These are phyloP conservation scores for Sorex araneus DNA, from an alignment of 2,113 vertebrate genomes.

Conservation along the genomic window DNA sequence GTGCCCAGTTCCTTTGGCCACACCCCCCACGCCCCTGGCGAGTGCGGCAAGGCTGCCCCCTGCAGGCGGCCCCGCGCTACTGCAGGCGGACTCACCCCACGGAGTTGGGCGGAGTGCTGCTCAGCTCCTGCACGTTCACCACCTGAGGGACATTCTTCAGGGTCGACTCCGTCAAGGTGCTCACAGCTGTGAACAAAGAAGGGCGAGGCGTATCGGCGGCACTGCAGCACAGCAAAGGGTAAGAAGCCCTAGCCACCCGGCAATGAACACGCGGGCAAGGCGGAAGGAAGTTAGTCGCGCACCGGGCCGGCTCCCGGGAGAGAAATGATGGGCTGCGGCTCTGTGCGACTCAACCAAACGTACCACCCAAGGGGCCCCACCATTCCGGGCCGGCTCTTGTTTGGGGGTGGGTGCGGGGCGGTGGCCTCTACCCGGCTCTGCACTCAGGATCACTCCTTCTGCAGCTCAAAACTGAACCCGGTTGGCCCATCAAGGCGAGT, in stretches of 20 bases:
- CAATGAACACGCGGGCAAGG: not conserved
- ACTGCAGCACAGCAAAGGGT: not conserved
- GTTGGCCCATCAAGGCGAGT: no score
- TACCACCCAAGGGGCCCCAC: no score
- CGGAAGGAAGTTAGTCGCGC: no score
- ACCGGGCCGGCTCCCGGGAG: not conserved
- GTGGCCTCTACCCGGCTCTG: no score
- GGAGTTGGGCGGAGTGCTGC: slow-evolving; percentile 86
- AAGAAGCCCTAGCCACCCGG: not conserved
- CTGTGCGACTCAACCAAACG: not conserved
- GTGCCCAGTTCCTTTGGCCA: not conserved
- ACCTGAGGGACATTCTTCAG: slow-evolving; percentile 96
- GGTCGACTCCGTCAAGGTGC: slow-evolving; percentile 93
- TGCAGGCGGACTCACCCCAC: slow-evolving; percentile 89
- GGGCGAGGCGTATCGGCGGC: not conserved
- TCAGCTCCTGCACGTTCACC: slow-evolving; percentile 95
- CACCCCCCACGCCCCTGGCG: accelerated
- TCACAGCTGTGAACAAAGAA: slow-evolving; percentile 82
- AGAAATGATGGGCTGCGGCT: not conserved
- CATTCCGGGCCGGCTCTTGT: not conserved
- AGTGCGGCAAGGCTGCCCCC: slow-evolving; percentile 59
- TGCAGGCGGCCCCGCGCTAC: slow-evolving; percentile 35
- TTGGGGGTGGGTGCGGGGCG: not conserved
- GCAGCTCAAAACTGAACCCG: no score
- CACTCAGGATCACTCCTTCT: no score